These are phyloP conservation scores for Margarornis squamiger DNA, from an alignment of 2,797 vertebrate species.

Conservation along the genomic window DNA sequence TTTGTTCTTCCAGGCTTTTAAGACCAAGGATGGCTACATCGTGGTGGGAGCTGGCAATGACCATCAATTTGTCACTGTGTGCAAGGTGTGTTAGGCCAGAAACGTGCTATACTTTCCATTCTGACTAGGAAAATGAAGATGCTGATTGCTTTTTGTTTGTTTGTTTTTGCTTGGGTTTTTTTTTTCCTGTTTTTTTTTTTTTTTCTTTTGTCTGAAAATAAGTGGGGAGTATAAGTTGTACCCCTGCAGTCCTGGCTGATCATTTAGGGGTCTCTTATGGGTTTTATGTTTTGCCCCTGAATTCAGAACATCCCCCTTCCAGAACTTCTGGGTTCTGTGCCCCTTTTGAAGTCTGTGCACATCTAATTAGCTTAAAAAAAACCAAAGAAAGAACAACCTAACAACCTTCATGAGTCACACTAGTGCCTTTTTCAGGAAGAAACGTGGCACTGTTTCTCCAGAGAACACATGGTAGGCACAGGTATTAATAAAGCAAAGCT, in stretches of 20 bases:
- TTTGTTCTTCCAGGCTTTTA: constrained; percentile 86
- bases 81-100: constrained; percentile 73
- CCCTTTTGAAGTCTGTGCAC: neutral
- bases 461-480: neutral
- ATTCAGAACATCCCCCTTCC: neutral
- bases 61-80: constrained; percentile 86
- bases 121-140: neutral
- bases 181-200: too few species aligned
- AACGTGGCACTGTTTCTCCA: neutral
- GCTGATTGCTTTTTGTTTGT: neutral
- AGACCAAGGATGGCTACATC: constrained; percentile 87
- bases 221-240: neutral
- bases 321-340: neutral
- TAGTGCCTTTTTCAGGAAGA: neutral
- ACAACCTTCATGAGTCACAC: neutral
- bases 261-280: neutral
- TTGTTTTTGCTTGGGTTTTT: too few species aligned
- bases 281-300: neutral
- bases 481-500: neutral
- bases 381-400: neutral
- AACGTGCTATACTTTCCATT: neutral
- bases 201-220: neutral
- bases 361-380: neutral
- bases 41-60: constrained; percentile 91
- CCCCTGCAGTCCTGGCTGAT: neutral